These are phyloP conservation scores for Calidris pygmaea DNA, from an alignment of 2,113 vertebrate genomes.

Conservation along the genomic window DNA sequence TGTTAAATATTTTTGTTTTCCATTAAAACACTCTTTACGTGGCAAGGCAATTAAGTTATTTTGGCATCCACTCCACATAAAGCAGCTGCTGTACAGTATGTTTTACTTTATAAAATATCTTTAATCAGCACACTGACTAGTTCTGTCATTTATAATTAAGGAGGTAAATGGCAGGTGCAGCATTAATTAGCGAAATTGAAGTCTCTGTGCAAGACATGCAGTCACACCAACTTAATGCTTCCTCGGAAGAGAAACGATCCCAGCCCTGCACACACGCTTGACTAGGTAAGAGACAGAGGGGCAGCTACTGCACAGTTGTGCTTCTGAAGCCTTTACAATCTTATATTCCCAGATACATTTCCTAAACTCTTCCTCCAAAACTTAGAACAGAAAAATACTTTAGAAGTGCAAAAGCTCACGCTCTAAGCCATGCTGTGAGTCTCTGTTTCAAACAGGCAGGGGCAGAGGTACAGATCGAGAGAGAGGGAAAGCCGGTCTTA, in stretches of 20 bases:
- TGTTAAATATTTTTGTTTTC: constrained; percentile 45
- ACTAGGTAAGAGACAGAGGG: neutral
- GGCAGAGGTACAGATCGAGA: neutral
- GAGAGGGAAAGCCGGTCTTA: neutral
- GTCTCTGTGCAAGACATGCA: constrained; percentile 27
- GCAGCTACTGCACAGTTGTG: neutral
- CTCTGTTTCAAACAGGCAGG: neutral
- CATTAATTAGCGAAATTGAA: constrained; percentile 63
- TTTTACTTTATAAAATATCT: constrained; percentile 63
- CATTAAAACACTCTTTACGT: neutral
- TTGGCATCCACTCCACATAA: constrained; percentile 26
- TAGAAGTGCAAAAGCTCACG: neutral
- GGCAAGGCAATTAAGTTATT: constrained; percentile 58
- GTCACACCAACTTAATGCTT: neutral
- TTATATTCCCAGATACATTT: neutral
- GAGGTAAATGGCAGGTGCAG: constrained; percentile 70
- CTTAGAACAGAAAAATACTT: neutral
- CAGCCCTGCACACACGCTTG: neutral
- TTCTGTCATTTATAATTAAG: constrained; percentile 71
- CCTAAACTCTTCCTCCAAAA: neutral
- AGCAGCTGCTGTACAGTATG: constrained; percentile 70
- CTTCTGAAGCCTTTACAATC: neutral
- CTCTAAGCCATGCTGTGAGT: neutral
- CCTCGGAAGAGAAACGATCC: neutral
- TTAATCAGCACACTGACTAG: constrained; percentile 68